Evolutionary conservation across 2,888 invertebrate species (phyloP).

Genomic region (Lithophane leautieri): DNA sequence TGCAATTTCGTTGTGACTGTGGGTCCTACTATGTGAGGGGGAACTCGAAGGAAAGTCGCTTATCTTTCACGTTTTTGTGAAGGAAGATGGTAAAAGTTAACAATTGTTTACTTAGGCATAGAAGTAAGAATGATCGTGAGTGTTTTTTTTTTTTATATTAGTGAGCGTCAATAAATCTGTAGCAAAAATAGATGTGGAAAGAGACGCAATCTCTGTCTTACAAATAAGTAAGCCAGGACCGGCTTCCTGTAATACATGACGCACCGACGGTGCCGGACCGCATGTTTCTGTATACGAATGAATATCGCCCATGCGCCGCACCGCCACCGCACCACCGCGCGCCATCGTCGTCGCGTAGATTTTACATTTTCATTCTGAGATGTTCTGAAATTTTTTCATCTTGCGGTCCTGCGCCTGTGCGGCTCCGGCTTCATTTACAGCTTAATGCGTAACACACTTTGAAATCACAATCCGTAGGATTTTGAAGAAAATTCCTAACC

Average conservation of each 20-base stretch:
- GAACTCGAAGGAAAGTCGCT: conserved; percentile 42
- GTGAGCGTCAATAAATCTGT: not conserved
- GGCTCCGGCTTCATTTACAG: no score
- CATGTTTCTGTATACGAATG: no score
- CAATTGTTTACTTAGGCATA: not conserved
- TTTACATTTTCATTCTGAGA: no score
- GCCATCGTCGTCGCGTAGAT: no score
- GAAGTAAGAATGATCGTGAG: not conserved
- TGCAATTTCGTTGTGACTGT: conserved; percentile 65
- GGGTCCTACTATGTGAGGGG: conserved; percentile 25
- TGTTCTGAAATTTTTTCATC: no score
- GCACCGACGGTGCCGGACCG: no score
- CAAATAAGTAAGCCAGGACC: not conserved
- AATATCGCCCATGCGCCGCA: no score
- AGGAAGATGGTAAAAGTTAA: not conserved
- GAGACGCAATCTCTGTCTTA: not conserved
- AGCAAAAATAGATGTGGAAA: not conserved
- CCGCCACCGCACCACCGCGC: no score
- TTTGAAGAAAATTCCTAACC: no score
- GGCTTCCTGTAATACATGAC: no score
- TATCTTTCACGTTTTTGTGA: not conserved
- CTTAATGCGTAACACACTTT: not conserved
- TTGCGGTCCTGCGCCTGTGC: no score
- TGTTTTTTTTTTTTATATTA: no score
- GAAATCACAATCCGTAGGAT: not conserved